Evolutionary conservation across 2,113 vertebrate genomes (phyloP).

Genomic region (Osmerus eperlanus): DNA sequence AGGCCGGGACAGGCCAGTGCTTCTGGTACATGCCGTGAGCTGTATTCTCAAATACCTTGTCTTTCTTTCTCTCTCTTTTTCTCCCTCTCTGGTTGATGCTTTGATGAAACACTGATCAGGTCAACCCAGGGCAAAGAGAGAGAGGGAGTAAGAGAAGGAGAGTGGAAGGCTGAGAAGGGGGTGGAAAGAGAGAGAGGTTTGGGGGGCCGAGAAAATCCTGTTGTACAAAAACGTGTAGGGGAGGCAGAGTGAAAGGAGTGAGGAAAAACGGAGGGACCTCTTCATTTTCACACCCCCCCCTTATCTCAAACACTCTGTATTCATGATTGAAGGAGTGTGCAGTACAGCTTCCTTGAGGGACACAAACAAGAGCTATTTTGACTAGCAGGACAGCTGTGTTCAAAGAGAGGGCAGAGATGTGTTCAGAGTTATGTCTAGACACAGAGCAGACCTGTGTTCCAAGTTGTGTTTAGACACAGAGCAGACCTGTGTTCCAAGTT

Average conservation of each 20-base stretch:
- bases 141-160: not conserved
- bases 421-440: not conserved
- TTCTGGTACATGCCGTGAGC: too few species aligned
- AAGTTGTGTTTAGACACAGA: not conserved
- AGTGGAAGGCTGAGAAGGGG: not conserved
- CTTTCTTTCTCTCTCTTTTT: too few species aligned
- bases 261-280: not conserved
- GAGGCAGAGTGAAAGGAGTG: not conserved
- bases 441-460: not conserved
- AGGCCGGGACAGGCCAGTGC: too few species aligned
- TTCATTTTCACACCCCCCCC: too few species aligned
- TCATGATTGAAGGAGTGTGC: too few species aligned
- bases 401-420: not conserved
- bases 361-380: not conserved
- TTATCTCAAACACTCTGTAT: too few species aligned
- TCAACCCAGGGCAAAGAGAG: not conserved
- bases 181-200: not conserved
- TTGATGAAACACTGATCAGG: not conserved
- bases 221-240: not conserved
- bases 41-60: too few species aligned
- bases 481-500: not conserved
- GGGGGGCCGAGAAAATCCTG: not conserved
- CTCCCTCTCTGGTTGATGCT: not conserved
- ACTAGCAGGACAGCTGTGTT: not conserved
- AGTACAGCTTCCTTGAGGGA: too few species aligned